Conservation (phyloP, 2,113 vertebrate genomes). For the Cnemophilus loriae region DNA sequence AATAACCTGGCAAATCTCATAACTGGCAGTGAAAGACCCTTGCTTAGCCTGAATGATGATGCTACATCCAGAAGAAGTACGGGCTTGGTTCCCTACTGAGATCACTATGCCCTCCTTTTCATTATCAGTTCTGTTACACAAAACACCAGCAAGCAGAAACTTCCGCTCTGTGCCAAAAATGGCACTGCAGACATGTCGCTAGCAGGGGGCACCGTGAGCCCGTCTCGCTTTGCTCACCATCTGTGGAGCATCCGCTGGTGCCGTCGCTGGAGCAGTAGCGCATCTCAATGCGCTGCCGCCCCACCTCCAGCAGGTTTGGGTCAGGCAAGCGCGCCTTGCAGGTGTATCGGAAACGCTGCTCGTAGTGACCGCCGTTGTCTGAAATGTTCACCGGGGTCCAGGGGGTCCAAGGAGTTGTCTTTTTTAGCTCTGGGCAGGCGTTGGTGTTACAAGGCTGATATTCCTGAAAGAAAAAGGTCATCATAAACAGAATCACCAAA, state of each 20-base stretch:
- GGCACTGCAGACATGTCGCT: accelerated
- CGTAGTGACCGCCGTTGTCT: slow-evolving; percentile 93
- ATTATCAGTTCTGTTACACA: neutral
- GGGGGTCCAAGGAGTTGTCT: slow-evolving; percentile 96
- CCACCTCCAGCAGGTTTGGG: slow-evolving; percentile 87
- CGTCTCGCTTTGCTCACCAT: slow-evolving; percentile 74
- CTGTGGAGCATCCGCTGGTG: slow-evolving; percentile 90
- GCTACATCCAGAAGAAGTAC: neutral
- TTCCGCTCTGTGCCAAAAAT: neutral
- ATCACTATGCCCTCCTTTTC: neutral
- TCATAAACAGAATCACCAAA: neutral
- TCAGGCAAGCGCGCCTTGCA: slow-evolving; percentile 92
- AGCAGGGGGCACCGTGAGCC: neutral
- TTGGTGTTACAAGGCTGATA: slow-evolving; percentile 93
- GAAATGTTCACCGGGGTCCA: slow-evolving; percentile 97
- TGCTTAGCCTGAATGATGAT: neutral
- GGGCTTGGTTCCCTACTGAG: neutral
- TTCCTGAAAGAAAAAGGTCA: slow-evolving; percentile 72
- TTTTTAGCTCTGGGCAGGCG: slow-evolving; percentile 91
- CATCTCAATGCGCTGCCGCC: slow-evolving; percentile 95
- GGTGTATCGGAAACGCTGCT: slow-evolving; percentile 94
- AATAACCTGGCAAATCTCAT: neutral
- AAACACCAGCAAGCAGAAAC: neutral
- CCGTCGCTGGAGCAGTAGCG: slow-evolving; percentile 95
- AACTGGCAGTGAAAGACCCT: neutral